Base-by-base conservation (phyloP, 1,140 invertebrate species). In the Trachymyrmex cornetzi region DNA sequence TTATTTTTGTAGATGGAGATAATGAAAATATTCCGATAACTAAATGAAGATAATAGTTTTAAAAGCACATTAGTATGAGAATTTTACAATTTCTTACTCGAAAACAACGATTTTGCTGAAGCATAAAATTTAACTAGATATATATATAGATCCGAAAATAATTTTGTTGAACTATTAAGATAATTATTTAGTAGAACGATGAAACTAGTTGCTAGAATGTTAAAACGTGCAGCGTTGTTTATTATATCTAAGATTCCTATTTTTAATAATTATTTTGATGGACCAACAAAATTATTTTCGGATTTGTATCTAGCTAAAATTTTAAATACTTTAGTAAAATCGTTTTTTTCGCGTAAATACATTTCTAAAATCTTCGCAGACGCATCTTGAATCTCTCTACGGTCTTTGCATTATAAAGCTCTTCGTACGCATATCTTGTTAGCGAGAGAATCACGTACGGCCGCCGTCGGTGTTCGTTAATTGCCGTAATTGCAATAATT, bases 401-500 rank as follows among this genome's bases (percentile, higher is more conserved):
- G n/a, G 69, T 24, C 80, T 74, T 74, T 84, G 69, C 44, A 84
- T 75, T 74, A 84, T 84, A 75, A 84, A 84, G 80, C 69, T 84
- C 38, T 61, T 75, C 69, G 80, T 84, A 24, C 53, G 53, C 38
- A 61, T 84, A 84, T 84, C 66, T 84, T 61, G 80, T 89, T 88
- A 84, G 71, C 72, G 48, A 44, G 69, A 24, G 57, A 85, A 59
- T 88, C 85, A 69, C 69, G 75, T 69, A 81, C 30, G 48, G 19
- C 27, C 69, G 38, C 24, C 66, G 24, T 72, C 66, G 59, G 74
- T n/a, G 38, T 50, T 72, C 87, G 85, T 75, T 81, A 84, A 89
- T 89, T 82, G 77, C 75, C 79, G 64, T 85, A 89, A 89, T 89
- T 89, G 80, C 79, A 72, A 85, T 88, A 88, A 89, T 85, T 89